Conservation (phyloP, 2,113 vertebrate species). For the Naja naja region DNA sequence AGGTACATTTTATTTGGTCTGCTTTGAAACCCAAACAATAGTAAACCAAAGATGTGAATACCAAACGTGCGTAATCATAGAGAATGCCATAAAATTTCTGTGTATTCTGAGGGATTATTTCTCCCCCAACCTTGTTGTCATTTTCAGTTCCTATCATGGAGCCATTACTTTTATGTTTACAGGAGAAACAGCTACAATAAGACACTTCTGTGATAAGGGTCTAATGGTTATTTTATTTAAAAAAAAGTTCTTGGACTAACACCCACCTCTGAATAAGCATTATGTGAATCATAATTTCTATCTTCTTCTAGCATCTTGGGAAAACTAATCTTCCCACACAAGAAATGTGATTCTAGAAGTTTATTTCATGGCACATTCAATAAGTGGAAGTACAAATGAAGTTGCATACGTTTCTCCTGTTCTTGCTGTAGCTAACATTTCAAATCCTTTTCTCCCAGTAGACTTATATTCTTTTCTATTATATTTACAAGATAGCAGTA, state of each 20-base stretch:
- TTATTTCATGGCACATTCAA: background rate
- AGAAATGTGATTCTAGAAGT: background rate
- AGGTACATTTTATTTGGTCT: conserved; percentile 2
- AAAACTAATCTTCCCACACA: background rate
- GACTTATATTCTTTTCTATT: background rate
- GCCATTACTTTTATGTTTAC: background rate
- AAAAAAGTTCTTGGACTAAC: background rate
- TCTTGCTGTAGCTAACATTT: background rate
- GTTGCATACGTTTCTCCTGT: background rate
- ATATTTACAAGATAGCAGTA: background rate
- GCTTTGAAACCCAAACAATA: background rate
- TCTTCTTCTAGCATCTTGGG: background rate
- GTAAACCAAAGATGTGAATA: background rate
- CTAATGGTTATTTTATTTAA: background rate
- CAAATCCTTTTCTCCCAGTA: background rate
- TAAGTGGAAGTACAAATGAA: background rate
- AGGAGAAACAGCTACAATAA: background rate
- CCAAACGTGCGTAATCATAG: background rate
- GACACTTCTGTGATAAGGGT: background rate
- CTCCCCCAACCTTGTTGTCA: background rate
- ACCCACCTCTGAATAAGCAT: background rate
- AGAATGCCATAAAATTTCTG: background rate
- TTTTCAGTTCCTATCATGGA: background rate
- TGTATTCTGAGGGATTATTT: background rate
- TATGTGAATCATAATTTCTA: background rate